Evolutionary conservation across 2,797 vertebrate species (phyloP).

Genomic region (Denticeps clupeoides): DNA sequence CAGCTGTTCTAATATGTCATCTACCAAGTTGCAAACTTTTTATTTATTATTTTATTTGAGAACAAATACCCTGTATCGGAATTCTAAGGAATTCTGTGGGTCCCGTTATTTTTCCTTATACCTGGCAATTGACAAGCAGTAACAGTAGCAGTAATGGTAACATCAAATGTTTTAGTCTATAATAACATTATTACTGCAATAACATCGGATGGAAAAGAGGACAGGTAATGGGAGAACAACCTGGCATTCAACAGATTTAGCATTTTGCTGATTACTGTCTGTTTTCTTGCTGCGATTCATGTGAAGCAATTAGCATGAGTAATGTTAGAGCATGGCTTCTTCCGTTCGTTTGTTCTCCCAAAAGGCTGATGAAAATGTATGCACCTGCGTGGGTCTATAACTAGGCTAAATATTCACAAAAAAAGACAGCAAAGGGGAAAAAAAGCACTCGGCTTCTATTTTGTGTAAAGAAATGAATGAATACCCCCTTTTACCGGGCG

Average conservation of each 20-base stretch:
- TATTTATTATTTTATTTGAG: too few species aligned
- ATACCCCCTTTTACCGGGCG: too few species aligned
- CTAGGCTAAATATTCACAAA: conserved; percentile 31
- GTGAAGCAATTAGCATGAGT: conserved; percentile 47
- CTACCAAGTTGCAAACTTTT: too few species aligned
- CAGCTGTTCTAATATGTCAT: too few species aligned
- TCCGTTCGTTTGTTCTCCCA: conserved; percentile 45
- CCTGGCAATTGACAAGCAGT: too few species aligned
- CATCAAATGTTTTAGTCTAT: too few species aligned
- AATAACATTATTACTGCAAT: too few species aligned
- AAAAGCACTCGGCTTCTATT: conserved; percentile 10
- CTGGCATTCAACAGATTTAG: conserved; percentile 36
- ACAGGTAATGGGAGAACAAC: not conserved
- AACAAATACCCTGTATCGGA: too few species aligned
- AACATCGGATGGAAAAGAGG: too few species aligned
- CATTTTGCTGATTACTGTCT: conserved; percentile 53
- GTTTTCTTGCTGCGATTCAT: conserved; percentile 48
- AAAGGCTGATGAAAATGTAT: conserved; percentile 40
- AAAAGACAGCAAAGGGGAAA: conserved; percentile 30
- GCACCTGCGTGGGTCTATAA: conserved; percentile 40
- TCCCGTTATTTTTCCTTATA: too few species aligned
- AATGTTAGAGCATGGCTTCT: conserved; percentile 36
- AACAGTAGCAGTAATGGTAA: too few species aligned
- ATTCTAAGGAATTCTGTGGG: too few species aligned
- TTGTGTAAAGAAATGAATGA: conserved; percentile 1